Conservation (phyloP, 1,140 invertebrate genomes). For the Bombus pascuorum region DNA sequence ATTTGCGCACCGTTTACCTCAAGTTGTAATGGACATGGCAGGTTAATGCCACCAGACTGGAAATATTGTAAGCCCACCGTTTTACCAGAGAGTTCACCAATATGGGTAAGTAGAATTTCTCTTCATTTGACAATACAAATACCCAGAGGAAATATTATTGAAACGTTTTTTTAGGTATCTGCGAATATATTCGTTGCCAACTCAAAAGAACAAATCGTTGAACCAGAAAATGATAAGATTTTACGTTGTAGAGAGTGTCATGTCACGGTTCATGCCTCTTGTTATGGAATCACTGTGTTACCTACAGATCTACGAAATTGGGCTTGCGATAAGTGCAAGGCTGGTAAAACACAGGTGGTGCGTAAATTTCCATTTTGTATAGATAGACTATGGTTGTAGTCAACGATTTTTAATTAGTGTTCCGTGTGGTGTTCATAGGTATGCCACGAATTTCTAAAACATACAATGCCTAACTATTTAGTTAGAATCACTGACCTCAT, state of each 20-base stretch:
- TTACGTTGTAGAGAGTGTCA: constrained; percentile 80
- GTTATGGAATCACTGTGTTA: constrained; percentile 80
- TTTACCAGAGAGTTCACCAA: constrained; percentile 79
- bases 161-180: constrained; percentile 69
- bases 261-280: constrained; percentile 82
- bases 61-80: constrained; percentile 74
- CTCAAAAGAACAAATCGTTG: constrained; percentile 76
- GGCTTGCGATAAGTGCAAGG: constrained; percentile 82
- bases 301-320: constrained; percentile 77
- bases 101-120: constrained; percentile 73
- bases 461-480: too few species aligned
- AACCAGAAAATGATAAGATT: constrained; percentile 79
- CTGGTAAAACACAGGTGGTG: constrained; percentile 75
- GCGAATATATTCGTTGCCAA: constrained; percentile 78
- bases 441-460: too few species aligned
- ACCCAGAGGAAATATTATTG: background rate
- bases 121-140: background rate
- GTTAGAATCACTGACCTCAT: too few species aligned
- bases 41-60: constrained; percentile 78
- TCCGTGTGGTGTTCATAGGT: too few species aligned
- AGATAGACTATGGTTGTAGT: too few species aligned
- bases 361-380: constrained; percentile 37
- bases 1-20: constrained; percentile 77
- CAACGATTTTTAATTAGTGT: too few species aligned
- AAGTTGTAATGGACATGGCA: constrained; percentile 64